A percentile compares a stretch with the other conserved stretches of the same genome.
Evolutionary conservation across 2,888 invertebrate species (phyloP).

Genomic region (Quadroppia sp.): DNA sequence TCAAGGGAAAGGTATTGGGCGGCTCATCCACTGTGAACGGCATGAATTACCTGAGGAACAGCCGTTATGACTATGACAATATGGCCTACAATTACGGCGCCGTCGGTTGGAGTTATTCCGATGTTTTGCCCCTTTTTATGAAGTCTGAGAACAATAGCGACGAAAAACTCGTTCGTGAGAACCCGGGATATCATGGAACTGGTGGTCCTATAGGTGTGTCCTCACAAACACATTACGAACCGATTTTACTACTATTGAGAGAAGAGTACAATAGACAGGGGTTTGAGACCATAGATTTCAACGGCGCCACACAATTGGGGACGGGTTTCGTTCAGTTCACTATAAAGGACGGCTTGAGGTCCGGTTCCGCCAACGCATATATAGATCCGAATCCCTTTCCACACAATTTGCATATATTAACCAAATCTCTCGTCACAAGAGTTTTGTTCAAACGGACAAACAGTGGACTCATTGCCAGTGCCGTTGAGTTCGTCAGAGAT

Average conservation of each 20-base stretch:
- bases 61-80: constrained; percentile 27
- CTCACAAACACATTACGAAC: constrained; percentile 18
- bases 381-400: no score
- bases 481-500: constrained; percentile 2
- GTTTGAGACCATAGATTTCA: no score
- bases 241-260: neutral
- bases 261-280: constrained; percentile 11
- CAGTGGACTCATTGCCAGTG: neutral
- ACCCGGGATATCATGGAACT: neutral
- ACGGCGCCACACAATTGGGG: constrained; percentile 10
- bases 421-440: constrained; percentile 9
- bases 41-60: constrained; percentile 22
- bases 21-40: constrained; percentile 24
- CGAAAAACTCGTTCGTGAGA: neutral
- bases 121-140: constrained; percentile 30
- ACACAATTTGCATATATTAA: constrained; percentile 15
- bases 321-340: no score
- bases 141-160: constrained; percentile 37
- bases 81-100: constrained; percentile 9
- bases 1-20: constrained; percentile 39
- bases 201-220: constrained; percentile 15
- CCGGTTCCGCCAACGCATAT: constrained; percentile 38
- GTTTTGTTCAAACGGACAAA: neutral
- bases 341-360: constrained; percentile 1
- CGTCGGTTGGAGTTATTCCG: neutral